Evolutionary conservation across 2,797 vertebrate genomes (phyloP), one percentile per base, ranked within the genome.

Genomic region (Cuniculus paca): DNA sequence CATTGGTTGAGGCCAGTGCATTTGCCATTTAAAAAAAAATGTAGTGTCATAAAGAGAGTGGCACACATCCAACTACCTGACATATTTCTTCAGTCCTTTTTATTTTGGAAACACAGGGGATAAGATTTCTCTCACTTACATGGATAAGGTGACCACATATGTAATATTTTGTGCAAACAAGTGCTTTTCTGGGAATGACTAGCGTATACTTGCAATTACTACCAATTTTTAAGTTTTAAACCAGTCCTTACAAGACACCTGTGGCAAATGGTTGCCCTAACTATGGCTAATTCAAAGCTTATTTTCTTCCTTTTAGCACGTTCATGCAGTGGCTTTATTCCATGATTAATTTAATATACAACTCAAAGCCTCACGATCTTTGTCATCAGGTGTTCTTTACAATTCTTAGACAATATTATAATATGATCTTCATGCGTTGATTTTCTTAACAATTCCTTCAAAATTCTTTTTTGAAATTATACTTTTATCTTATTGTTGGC

Each of bases 11-110:
- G 85, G 88, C 63, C 79, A 95, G 39, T 65, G 36, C 42, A 84
- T 95, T 93, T 95, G 91, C n/a, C n/a, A n/a, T n/a, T n/a, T n/a
- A n/a, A n/a, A n/a, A n/a, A n/a, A n/a, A n/a, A n/a, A n/a, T 92
- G 75, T 91, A 86, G 81, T 90, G 50, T 94, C 50, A 93, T 52
- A 58, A 92, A 97, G 61, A 86, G 61, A 86, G 90, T 82, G 90
- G 54, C 81, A 72, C 45, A 26, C 70, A 58, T 61, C 36, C 72
- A 79, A 68, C 20, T 85, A 79, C 91, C 11, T 5, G 45, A 92
- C 70, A 74, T 31, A 60, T 36, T 48, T 10, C 75, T 48, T 91
- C 45, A 75, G 20, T 52, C 48, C 45, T 85, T 75, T 70, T 68
- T 36, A 52, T 83, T 93, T 78, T 60, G 79, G 34, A 50, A 82